phyloP scores from a whole-genome alignment of 2,113 vertebrate species.

The Leiothrix lutea region DNA sequence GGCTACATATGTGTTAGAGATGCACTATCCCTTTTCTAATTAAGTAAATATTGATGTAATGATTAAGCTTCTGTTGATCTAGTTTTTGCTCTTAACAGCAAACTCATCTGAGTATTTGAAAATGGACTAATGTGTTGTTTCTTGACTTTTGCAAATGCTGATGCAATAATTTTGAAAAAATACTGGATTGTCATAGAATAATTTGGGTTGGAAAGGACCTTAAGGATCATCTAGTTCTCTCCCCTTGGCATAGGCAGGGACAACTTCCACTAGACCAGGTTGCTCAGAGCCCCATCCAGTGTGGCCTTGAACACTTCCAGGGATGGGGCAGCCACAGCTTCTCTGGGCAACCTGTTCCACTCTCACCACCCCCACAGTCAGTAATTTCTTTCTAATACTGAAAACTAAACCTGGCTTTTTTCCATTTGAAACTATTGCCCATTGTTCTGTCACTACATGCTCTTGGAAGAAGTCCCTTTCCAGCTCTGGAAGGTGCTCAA shows the following conservation, averaged over 20 bases:
- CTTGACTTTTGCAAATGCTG: not conserved
- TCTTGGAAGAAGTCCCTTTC: not conserved
- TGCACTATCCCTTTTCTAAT: constrained; percentile 69
- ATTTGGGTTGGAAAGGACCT: not conserved
- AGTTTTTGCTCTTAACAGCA: not conserved
- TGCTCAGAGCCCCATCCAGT: not conserved
- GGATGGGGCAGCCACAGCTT: not conserved
- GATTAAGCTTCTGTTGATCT: constrained; percentile 30
- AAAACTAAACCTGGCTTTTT: not conserved
- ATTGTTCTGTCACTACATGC: not conserved
- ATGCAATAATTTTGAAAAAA: not conserved
- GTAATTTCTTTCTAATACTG: not conserved
- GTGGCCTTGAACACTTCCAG: not conserved
- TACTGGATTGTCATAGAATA: not conserved
- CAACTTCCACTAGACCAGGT: not conserved
- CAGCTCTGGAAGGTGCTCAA: not conserved
- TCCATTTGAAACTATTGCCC: not conserved
- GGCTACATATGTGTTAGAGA: constrained; percentile 58
- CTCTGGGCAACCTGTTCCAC: not conserved
- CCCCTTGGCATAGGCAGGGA: not conserved
- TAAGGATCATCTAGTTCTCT: not conserved
- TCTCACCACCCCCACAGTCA: not conserved
- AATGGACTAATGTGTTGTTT: not conserved
- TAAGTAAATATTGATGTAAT: constrained; percentile 24
- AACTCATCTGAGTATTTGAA: not conserved